Base-by-base conservation (phyloP, 2,797 vertebrate genomes). In the Parotocinclus haroldoi region DNA sequence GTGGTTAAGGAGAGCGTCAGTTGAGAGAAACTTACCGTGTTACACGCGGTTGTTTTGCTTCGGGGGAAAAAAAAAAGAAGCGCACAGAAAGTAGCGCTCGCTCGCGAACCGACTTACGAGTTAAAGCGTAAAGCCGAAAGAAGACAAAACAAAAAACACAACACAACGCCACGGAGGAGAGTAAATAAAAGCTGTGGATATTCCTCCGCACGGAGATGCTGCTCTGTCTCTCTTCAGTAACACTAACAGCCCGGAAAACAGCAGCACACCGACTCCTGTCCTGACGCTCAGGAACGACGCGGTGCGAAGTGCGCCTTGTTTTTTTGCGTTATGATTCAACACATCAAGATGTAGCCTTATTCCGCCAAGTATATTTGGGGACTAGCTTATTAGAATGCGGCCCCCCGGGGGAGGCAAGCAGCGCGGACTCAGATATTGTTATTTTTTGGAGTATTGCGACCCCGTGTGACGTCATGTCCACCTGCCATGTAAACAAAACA, bases 381-480 rank as follows among this genome's bases (percentile, higher is more conserved):
- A 83, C 82, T 82, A 83, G 80, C 82, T 82, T 83, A 89, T 88
- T 89, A 88, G 81, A 90, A 76, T 71, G 73, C 79, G 71, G 69
- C 85, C 73, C 71, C 71, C 71, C 74, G 37, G 76, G 85, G 84
- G 84, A 88, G 84, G 83, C 80, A 83, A 78, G 84, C 77, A 84
- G 84, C 76, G 84, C 84, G 79, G 79, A 87, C 84, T 83, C 74
- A 79, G 78, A 75, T 75, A 72, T 84, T 83, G 68, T 90, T 85
- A 80, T 85, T 90, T 84, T 88, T 80, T 75, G 84, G 88, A 50
- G 86, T 76, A 78, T 86, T 89, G 88, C 87, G 89, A 91, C 90
- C 88, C 74, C 82, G 72, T 85, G 89, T 92, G 93, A 92, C 91
- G 88, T 93, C 89, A 91, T 81, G 90, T 90, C 90, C 93, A 95